Evolutionary conservation across 2,797 vertebrate species (phyloP), one percentile per base, ranked within the genome.

Genomic region (Aplochiton taeniatus): DNA sequence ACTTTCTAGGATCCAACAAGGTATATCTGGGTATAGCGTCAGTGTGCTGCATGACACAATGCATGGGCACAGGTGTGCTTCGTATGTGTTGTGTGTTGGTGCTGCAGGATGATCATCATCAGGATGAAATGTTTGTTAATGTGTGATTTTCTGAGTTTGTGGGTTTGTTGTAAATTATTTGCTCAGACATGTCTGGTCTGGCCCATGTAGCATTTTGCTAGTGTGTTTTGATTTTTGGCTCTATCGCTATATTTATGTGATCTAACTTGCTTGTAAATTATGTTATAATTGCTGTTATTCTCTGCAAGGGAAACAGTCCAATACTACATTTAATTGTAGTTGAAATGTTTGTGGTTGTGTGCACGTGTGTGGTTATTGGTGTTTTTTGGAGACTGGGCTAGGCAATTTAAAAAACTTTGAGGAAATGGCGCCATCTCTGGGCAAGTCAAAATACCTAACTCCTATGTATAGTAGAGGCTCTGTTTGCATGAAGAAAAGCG

Each of bases 1-100:
- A 98, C 93, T 96, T 98, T 94, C 94, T 98, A 94, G 96, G 97
- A 93, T 93, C 96, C 87, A 95, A 95, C 81, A 98, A 98, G 96
- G 96, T 98, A 98, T 93, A 91, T 76, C 49, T 87, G 83, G 45
- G 31, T 68, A n/a, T n/a, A 64, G 77, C 74, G 58, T 88, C 47
- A 83, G 72, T 90, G 85, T 90, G 68, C 87, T 88, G 93, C 93
- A 94, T 95, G 91, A 77, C 73, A 20, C 61, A 76, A 68, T 81
- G 92, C 90, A 91, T 91, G 91, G 79, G 55, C 62, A 61, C 78
- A 76, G 49, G 64, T 85, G 65, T 78, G 61, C 62, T 59, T 58
- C 18, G 19, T 52, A 47, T 10, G 19, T 10, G 9, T 69, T 55
- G 20, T 72, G 52, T 64, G 53, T 57, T 47, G 41, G 16, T 55